Conservation (phyloP, 2,113 vertebrate genomes). For the Dendropsophus ebraccatus region DNA sequence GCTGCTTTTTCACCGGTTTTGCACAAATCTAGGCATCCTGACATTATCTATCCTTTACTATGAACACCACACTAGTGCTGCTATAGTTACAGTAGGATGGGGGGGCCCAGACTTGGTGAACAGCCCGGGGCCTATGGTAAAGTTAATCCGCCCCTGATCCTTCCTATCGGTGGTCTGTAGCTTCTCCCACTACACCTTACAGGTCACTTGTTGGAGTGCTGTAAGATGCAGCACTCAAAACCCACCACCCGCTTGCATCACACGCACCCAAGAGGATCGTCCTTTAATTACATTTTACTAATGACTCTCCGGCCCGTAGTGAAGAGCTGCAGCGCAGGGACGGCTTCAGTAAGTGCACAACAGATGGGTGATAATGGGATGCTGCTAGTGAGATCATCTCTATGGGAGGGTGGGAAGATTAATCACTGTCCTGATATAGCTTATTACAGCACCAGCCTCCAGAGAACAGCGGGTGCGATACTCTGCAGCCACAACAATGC, state of each 20-base stretch:
- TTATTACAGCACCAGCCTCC: slow-evolving; percentile 28
- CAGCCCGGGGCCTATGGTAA: too few relatives aligned
- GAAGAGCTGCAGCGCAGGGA: too few relatives aligned
- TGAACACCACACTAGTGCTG: too few relatives aligned
- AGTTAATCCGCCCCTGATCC: too few relatives aligned
- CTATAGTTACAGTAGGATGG: too few relatives aligned
- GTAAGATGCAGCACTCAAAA: not conserved
- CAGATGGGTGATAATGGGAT: slow-evolving; percentile 38
- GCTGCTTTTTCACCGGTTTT: too few relatives aligned
- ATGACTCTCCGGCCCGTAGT: not conserved
- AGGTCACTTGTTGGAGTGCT: too few relatives aligned
- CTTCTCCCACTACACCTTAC: too few relatives aligned
- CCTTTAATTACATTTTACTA: not conserved
- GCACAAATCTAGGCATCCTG: too few relatives aligned
- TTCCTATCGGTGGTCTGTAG: too few relatives aligned
- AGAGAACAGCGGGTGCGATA: not conserved
- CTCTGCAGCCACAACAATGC: not conserved
- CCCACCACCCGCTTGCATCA: not conserved
- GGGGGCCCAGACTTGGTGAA: too few relatives aligned
- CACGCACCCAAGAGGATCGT: not conserved
- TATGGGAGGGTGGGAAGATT: not conserved
- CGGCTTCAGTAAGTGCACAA: not conserved
- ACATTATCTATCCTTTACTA: too few relatives aligned
- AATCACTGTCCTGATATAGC: slow-evolving; percentile 28
- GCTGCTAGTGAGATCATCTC: not conserved